Evolutionary conservation across 2,797 vertebrate genomes (phyloP).

Genomic region (Tapera naevia): DNA sequence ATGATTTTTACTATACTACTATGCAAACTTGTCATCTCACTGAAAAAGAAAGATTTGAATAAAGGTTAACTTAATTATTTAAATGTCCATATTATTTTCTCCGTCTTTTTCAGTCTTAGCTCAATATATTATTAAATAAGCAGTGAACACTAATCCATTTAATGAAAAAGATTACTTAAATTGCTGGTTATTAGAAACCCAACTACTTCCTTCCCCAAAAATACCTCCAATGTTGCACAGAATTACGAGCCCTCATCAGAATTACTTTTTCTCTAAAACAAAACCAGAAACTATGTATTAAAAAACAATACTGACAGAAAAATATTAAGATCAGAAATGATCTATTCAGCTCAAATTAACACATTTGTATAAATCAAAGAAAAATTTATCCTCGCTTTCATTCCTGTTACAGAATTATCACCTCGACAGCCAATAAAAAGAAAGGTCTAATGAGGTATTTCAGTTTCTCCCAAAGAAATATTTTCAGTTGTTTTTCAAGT

Average conservation of each 20-base stretch:
- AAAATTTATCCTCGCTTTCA: constrained; percentile 24
- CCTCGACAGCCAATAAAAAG: constrained; percentile 46
- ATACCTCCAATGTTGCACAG: neutral
- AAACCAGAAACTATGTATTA: constrained; percentile 49
- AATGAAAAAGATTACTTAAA: neutral
- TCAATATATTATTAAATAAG: neutral
- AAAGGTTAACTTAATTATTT: neutral
- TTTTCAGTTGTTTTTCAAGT: constrained; percentile 51
- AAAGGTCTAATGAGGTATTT: constrained; percentile 59
- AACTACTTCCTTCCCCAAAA: neutral
- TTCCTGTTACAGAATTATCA: constrained; percentile 57
- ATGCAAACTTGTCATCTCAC: neutral
- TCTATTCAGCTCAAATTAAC: constrained; percentile 52
- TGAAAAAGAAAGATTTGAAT: neutral
- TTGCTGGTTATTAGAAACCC: neutral
- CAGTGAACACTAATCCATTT: neutral
- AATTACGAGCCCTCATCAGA: neutral
- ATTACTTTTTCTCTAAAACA: neutral
- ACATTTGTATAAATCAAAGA: constrained; percentile 58
- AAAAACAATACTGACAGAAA: constrained; percentile 6
- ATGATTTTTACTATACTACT: neutral
- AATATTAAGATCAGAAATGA: constrained; percentile 31
- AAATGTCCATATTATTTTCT: neutral
- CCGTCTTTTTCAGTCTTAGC: neutral
- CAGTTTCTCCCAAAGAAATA: constrained; percentile 51